Evolutionary conservation across 2,113 vertebrate genomes (phyloP).

Genomic region (Seriola aureovittata): DNA sequence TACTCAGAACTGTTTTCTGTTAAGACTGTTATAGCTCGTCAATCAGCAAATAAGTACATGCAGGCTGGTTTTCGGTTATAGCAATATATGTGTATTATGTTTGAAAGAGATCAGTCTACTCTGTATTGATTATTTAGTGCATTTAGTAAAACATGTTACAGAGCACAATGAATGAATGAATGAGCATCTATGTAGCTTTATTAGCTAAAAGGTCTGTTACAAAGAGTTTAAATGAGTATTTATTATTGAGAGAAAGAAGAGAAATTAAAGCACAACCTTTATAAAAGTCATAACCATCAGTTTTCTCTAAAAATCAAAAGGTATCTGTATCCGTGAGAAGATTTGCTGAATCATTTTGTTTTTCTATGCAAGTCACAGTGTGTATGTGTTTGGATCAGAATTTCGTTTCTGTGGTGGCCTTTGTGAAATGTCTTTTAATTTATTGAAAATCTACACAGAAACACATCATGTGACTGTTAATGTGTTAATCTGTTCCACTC

Average conservation of each 20-base stretch:
- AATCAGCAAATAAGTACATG: neutral
- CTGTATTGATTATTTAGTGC: conserved; percentile 1
- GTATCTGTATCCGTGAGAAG: neutral
- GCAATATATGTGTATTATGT: neutral
- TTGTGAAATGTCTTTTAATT: neutral
- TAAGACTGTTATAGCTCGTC: conserved; percentile 10
- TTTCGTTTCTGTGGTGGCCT: conserved; percentile 15
- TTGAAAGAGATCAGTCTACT: conserved; percentile 1
- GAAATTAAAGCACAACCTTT: conserved; percentile 50
- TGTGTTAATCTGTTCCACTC: neutral
- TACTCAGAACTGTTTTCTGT: conserved; percentile 29
- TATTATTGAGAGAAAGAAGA: conserved; percentile 22
- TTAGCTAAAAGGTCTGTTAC: neutral
- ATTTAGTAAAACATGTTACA: neutral
- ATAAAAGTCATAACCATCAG: neutral
- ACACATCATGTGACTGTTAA: neutral
- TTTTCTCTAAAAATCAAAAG: conserved; percentile 11
- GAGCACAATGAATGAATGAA: conserved; percentile 11
- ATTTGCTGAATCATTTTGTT: conserved; percentile 29
- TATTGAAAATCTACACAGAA: neutral
- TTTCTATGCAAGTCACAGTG: conserved; percentile 41
- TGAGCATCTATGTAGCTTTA: neutral
- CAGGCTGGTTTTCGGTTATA: conserved; percentile 15
- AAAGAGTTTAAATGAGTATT: conserved; percentile 13
- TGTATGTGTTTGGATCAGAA: conserved; percentile 2